Evolutionary conservation across 2,888 invertebrate species (phyloP).

Genomic region (Perithous albicinctus): DNA sequence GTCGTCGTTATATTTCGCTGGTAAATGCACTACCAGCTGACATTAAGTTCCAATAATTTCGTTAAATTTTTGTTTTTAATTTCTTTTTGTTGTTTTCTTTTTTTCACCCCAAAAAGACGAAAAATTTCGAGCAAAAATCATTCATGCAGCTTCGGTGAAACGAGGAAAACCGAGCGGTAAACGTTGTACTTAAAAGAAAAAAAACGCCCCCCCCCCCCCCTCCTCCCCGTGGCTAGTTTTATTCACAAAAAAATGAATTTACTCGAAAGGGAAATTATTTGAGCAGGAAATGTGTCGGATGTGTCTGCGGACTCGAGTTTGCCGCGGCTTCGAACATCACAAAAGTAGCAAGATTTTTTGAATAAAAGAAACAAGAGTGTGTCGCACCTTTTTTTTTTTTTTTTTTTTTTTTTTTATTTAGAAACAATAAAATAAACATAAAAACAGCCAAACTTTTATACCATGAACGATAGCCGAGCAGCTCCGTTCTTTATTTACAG

Average conservation of each 20-base stretch:
- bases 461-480: constrained; percentile 39
- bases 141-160: constrained; percentile 40
- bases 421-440: too few relatives aligned
- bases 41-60: constrained; percentile 12
- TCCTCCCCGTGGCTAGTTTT: constrained; percentile 20
- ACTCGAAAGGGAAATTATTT: constrained; percentile 6
- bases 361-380: constrained; percentile 31
- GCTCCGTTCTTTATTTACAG: constrained; percentile 37
- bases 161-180: constrained; percentile 40
- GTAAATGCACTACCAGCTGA: constrained; percentile 20
- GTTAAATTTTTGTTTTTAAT: constrained; percentile 11
- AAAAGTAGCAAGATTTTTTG: constrained; percentile 30
- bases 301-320: constrained; percentile 56
- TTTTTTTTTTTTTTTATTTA: too few relatives aligned
- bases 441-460: constrained; percentile 62
- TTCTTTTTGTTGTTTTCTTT: constrained; percentile 2
- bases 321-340: constrained; percentile 27
- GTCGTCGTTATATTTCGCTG: constrained; percentile 34
- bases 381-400: constrained; percentile 48
- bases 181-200: constrained; percentile 63
- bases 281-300: constrained; percentile 56
- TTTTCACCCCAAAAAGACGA: neutral
- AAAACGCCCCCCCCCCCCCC: too few relatives aligned
- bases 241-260: constrained; percentile 25
- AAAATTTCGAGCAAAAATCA: neutral